Conservation (phyloP, 2,113 vertebrate genomes). For the Campylomormyrus numenius region DNA sequence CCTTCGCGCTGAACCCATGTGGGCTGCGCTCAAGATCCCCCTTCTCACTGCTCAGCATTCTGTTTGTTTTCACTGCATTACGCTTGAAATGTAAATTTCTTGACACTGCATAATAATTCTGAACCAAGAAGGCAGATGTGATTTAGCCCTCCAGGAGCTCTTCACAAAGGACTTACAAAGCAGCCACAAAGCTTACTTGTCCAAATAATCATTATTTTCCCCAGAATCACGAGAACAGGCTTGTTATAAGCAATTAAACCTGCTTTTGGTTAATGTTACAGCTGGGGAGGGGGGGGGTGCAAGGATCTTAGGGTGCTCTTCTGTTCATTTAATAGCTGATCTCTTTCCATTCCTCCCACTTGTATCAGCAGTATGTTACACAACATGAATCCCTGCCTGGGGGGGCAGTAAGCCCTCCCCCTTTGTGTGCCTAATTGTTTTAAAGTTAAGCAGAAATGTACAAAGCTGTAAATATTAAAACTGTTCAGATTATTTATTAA, state of each 20-base stretch:
- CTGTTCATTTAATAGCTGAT: not conserved
- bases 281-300: not conserved
- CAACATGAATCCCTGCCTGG: not conserved
- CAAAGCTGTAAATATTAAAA: conserved; percentile 22
- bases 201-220: not conserved
- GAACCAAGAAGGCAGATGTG: not conserved
- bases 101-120: not conserved
- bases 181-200: not conserved
- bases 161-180: not conserved
- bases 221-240: not conserved
- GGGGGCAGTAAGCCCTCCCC: not conserved
- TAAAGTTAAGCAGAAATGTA: not conserved
- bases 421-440: conserved; percentile 18
- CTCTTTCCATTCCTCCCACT: not conserved
- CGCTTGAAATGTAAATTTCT: not conserved
- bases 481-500: conserved; percentile 18
- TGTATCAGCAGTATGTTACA: not conserved
- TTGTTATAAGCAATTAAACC: not conserved
- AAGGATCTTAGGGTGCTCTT: not conserved
- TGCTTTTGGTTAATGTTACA: not conserved
- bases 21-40: not conserved
- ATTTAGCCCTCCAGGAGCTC: not conserved
- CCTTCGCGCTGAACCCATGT: not conserved
- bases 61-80: not conserved
- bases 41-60: not conserved